phyloP scores from a whole-genome alignment of 2,113 vertebrate genomes.

The Albula glossodonta region DNA sequence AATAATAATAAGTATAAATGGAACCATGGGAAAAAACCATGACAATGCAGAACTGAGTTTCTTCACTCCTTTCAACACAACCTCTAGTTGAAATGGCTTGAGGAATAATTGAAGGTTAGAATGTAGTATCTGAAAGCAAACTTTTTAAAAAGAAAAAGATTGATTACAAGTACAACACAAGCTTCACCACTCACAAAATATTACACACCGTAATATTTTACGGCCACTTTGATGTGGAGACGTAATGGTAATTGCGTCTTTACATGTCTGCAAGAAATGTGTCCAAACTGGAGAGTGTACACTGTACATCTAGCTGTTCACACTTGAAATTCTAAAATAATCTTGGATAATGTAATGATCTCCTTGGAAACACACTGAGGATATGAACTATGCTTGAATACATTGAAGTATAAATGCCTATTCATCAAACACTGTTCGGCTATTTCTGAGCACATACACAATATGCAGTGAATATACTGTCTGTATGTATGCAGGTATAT shows the following conservation, averaged over 20 bases:
- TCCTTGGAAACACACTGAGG: no score
- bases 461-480: no score
- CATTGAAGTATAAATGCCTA: no score
- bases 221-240: background rate
- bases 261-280: background rate
- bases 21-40: constrained; percentile 15
- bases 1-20: constrained; percentile 34
- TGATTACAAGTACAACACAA: constrained; percentile 5
- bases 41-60: constrained; percentile 9
- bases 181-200: constrained; percentile 42
- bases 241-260: background rate
- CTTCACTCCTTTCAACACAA: constrained; percentile 20
- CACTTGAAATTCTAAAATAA: no score
- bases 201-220: constrained; percentile 30
- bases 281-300: no score
- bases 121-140: constrained; percentile 25
- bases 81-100: constrained; percentile 6
- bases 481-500: no score
- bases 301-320: no score
- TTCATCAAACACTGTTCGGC: no score
- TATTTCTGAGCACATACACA: no score
- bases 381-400: no score
- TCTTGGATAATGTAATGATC: no score
- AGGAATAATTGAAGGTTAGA: constrained; percentile 9
- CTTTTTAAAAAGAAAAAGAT: constrained; percentile 17